These are phyloP conservation scores for Procavia capensis DNA, from an alignment of 2,113 vertebrate genomes.

Conservation along the genomic window DNA sequence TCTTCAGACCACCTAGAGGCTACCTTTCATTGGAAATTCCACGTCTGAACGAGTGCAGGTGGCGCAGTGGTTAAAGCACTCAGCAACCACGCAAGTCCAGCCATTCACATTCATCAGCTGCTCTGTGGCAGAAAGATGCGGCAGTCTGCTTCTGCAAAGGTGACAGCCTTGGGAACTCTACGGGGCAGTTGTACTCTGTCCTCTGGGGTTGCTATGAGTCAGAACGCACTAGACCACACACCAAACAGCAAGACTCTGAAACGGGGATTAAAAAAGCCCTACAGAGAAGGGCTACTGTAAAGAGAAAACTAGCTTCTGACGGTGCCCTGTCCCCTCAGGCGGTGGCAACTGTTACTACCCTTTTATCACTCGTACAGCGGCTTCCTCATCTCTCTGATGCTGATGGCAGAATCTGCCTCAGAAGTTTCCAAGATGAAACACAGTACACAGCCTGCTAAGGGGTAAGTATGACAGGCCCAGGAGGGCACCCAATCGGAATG, in stretches of 20 bases:
- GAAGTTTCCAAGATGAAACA: not conserved
- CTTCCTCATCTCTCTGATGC: not conserved
- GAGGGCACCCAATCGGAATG: not conserved
- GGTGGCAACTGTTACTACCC: not conserved
- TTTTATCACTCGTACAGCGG: not conserved
- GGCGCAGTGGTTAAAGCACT: not conserved
- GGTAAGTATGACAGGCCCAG: accelerated
- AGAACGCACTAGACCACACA: not conserved
- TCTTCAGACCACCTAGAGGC: no score
- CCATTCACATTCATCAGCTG: not conserved
- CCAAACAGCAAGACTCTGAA: not conserved
- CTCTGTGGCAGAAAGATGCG: not conserved
- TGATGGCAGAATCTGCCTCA: not conserved
- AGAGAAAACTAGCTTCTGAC: not conserved
- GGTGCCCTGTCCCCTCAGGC: not conserved
- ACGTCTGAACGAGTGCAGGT: no score
- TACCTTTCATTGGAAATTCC: no score
- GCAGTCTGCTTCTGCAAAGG: not conserved
- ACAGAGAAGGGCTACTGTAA: not conserved
- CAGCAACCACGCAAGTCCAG: not conserved
- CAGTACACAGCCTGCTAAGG: accelerated
- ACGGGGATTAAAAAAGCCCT: not conserved
- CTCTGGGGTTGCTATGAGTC: not conserved
- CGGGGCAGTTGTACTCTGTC: not conserved
- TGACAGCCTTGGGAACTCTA: not conserved